Base-by-base conservation (phyloP, 2,797 vertebrate genomes). In the Rhabdomys pumilio region DNA sequence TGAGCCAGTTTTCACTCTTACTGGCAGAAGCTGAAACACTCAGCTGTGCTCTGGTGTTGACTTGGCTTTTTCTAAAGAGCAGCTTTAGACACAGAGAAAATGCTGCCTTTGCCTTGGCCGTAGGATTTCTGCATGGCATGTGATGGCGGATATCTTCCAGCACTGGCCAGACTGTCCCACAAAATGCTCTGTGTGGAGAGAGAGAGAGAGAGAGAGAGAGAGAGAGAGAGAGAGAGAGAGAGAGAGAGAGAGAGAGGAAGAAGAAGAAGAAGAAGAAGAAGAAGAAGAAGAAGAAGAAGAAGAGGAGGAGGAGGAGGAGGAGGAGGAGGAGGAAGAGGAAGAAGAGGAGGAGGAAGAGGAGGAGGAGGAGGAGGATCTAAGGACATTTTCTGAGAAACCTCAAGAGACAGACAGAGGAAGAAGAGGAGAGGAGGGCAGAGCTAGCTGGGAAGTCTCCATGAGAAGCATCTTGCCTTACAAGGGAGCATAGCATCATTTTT, bases 1-100 rank as follows among this genome's bases (percentile, higher is more conserved):
- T 83, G 67, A 90, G 94, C 92, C 90, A 96, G 53, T 72, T 86
- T 92, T 93, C 29, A 87, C 75, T 77, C 63, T 80, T 90, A 9
- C 53, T 84, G 92, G 92, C 89, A 91, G 76, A 15, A 76, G 57
- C 82, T 92, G 93, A 96, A 72, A 81, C 65, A 67, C n/a, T 88
- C 61, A 0, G 57, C 44, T 90, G 75, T 83, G 76, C n/a, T 81
- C 92, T 81, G 22, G 41, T 57, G 53, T 55, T 77, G 87, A 29
- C 61, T 95, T 93, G 82, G 69, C 92, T 94, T 50, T 89, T 55
- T 41, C 15, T 50, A 89, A 94, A 72, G 79, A 63, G 22, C 65
- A 0, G 61, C 83, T 79, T 67, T 80, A 92, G 91, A 89, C 47
- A 92, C 17, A 61, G 38, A 3, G 34, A 12, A 76, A 83, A 90